A percentile compares a stretch with the other conserved stretches of the same genome.
phyloP scores from a whole-genome alignment of 2,797 vertebrate species.

The Enteromius radiatus region DNA sequence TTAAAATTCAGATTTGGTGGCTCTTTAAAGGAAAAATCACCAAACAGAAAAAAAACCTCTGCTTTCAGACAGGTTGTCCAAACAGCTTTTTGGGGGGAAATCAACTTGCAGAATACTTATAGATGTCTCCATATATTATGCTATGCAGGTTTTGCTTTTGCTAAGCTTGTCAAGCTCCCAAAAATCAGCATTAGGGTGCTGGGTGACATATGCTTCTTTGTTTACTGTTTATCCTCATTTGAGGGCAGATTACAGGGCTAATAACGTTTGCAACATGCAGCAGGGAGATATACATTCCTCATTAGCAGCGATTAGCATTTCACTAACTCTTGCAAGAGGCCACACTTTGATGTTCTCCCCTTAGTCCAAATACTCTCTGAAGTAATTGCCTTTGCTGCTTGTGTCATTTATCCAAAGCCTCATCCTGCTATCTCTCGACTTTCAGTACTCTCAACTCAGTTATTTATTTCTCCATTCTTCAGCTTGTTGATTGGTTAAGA shows the following conservation, averaged over 20 bases:
- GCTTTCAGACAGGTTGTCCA: not conserved
- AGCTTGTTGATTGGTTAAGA: conserved; percentile 71
- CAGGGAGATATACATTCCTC: conserved; percentile 70
- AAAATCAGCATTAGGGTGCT: conserved; percentile 13
- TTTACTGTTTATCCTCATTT: conserved; percentile 52
- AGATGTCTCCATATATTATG: not conserved
- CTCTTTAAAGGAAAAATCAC: not conserved
- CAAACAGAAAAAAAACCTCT: not conserved
- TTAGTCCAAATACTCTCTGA: conserved; percentile 58
- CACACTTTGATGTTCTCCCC: conserved; percentile 72
- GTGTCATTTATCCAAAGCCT: conserved; percentile 55
- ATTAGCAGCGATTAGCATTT: conserved; percentile 76
- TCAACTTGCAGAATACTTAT: not conserved
- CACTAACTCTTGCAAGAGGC: conserved; percentile 64
- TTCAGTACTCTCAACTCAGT: conserved; percentile 33
- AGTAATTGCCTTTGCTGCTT: conserved; percentile 50
- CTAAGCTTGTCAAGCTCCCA: conserved; percentile 13
- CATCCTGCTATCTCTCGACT: conserved; percentile 49
- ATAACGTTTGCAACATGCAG: conserved; percentile 62
- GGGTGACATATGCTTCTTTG: conserved; percentile 42
- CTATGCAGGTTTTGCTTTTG: not conserved
- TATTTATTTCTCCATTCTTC: conserved; percentile 48
- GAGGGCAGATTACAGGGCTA: conserved; percentile 60
- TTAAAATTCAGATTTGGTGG: not conserved
- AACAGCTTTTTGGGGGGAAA: not conserved